Conservation (phyloP, 2,113 vertebrate genomes). For the Oxygymnocypris stewartii region DNA sequence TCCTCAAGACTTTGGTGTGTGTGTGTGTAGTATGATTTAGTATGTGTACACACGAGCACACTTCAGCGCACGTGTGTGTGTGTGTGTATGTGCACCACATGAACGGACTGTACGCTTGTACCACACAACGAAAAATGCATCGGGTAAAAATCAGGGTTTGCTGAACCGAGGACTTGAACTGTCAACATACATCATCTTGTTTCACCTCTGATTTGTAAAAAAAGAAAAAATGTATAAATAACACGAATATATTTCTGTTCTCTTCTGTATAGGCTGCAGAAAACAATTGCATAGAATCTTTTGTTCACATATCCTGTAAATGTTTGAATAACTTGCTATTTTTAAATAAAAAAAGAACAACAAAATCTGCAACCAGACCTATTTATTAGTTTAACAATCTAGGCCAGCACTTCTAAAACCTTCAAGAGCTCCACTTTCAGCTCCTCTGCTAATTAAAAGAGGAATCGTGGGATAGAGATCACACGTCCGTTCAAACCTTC, state of each 20-base stretch:
- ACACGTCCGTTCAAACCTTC: slow-evolving; percentile 26
- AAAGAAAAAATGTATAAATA: slow-evolving; percentile 48
- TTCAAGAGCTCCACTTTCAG: neutral
- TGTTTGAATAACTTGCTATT: slow-evolving; percentile 77
- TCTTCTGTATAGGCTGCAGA: slow-evolving; percentile 73
- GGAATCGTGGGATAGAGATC: neutral
- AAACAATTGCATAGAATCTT: slow-evolving; percentile 71
- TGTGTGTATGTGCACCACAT: slow-evolving; percentile 35
- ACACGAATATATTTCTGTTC: slow-evolving; percentile 61
- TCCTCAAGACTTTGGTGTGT: slow-evolving; percentile 37
- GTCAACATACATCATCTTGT: slow-evolving; percentile 50
- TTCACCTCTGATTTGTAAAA: slow-evolving; percentile 52
- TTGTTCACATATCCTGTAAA: slow-evolving; percentile 79
- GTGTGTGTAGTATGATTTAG: slow-evolving; percentile 41
- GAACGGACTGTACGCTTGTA: slow-evolving; percentile 43
- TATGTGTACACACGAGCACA: slow-evolving; percentile 30
- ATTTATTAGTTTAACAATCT: slow-evolving; percentile 33
- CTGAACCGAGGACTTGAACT: slow-evolving; percentile 56
- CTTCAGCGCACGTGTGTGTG: neutral
- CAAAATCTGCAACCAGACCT: neutral
- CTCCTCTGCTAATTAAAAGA: slow-evolving; percentile 9
- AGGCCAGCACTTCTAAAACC: no score
- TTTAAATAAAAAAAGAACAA: slow-evolving; percentile 74
- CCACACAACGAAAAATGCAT: slow-evolving; percentile 27
- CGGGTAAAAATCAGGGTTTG: slow-evolving; percentile 61